These are phyloP conservation scores for Poeciliopsis retropinna DNA, from an alignment of 2,113 vertebrate species.

Conservation along the genomic window DNA sequence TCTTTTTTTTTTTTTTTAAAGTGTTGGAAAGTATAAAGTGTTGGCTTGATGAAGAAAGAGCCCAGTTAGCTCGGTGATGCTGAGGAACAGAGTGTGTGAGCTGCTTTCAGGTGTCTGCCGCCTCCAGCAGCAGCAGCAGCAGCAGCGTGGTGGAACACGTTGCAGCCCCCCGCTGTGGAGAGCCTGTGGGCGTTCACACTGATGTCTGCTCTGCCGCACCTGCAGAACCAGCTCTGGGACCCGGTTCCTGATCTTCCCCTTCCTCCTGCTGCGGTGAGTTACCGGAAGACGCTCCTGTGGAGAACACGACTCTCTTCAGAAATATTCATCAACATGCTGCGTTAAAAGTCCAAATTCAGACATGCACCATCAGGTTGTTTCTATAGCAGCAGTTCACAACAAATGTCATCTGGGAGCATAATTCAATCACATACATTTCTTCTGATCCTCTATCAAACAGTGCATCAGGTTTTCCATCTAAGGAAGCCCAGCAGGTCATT, in stretches of 20 bases:
- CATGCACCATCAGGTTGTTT: neutral
- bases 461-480: too few species aligned
- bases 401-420: too few species aligned
- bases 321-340: neutral
- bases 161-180: conserved; percentile 68
- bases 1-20: neutral
- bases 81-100: neutral
- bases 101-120: conserved; percentile 28
- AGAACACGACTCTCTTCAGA: neutral
- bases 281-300: neutral
- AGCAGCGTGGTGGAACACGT: conserved; percentile 74
- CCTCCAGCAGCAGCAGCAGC: conserved; percentile 11
- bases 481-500: too few species aligned
- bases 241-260: conserved; percentile 75
- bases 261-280: conserved; percentile 47
- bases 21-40: too few species aligned
- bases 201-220: conserved; percentile 54
- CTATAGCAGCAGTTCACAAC: too few species aligned
- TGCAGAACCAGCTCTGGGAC: conserved; percentile 50
- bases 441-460: too few species aligned
- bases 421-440: too few species aligned
- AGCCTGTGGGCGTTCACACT: conserved; percentile 77
- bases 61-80: neutral
- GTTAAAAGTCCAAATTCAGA: neutral
- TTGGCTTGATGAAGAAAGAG: neutral